phyloP scores from a whole-genome alignment of 2,113 vertebrate genomes.

The Chionomys nivalis region DNA sequence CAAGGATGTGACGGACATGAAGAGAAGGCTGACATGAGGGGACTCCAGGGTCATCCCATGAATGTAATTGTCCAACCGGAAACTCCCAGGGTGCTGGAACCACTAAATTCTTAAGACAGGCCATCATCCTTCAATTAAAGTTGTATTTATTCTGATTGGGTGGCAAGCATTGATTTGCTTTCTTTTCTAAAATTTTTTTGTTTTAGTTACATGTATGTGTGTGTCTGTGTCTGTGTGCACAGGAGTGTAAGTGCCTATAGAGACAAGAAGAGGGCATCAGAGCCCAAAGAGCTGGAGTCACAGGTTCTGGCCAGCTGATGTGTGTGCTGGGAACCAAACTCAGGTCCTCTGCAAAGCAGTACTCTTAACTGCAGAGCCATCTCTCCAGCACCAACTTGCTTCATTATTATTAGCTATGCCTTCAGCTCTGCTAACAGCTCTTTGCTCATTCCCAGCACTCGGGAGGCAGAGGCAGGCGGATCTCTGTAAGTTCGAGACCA shows the following conservation, averaged over 20 bases:
- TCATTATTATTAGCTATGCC: neutral
- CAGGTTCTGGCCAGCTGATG: neutral
- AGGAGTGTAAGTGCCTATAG: neutral
- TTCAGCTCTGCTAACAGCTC: slow-evolving; percentile 20
- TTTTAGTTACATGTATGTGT: neutral
- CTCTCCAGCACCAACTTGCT: neutral
- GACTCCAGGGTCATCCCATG: neutral
- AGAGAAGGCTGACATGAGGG: neutral
- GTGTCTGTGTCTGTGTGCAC: neutral
- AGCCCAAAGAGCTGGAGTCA: neutral
- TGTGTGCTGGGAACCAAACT: neutral
- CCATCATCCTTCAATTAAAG: slow-evolving; percentile 16
- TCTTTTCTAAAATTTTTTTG: neutral
- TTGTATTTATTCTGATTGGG: slow-evolving; percentile 43
- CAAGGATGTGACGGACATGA: too few species aligned
- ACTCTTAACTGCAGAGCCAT: neutral
- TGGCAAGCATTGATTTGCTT: slow-evolving; percentile 40
- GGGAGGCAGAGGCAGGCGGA: too few species aligned
- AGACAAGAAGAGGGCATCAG: neutral
- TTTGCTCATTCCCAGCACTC: too few species aligned
- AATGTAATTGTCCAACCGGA: neutral
- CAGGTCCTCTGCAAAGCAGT: neutral
- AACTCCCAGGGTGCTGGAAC: slow-evolving; percentile 35
- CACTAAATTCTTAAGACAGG: neutral
- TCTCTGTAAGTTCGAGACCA: too few species aligned